Evolutionary conservation across 2,113 vertebrate genomes (phyloP), one percentile per base, ranked within the genome.

Genomic region (Peromyscus maniculatus): DNA sequence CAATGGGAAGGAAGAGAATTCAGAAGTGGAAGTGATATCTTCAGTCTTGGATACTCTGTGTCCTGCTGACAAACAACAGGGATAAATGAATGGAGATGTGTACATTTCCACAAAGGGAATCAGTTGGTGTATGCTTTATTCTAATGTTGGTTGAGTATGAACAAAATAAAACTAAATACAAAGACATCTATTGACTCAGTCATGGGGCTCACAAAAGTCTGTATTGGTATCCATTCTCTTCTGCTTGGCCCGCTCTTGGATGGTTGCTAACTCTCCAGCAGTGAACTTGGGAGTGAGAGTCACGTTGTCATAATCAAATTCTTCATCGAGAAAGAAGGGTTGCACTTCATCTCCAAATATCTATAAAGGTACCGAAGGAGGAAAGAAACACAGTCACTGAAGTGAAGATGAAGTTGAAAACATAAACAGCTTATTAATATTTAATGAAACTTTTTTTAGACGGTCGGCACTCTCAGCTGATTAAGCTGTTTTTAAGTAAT

Each of bases 401-500:
- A 98, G 91, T 88, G 57, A 97, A 94, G 91, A 97, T 83, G 33
- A 91, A 98, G 92, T 84, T 97, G 93, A 97, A 98, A 98, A 98
- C 93, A 97, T 55, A 98, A 98, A 98, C 96, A 97, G 96, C 43
- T 86, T 97, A 98, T 98, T 98, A 98, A 98, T 98, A 98, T 98
- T 98, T 98, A 98, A 99, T 98, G 98, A 98, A 98, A 96, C 95
- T 96, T 98, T 93, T 98, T 98, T 96, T 96, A 98, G 97, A 98
- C 86, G 98, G 46, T 95, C 89, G 94, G 89, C 96, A 95, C 91
- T 97, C 98, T 98, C 93, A 89, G 97, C 96, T 99, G 98, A 98
- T 98, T 98, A 98, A 98, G 96, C 96, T 98, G 96, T 98, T 98
- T 98, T 99, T 98, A 98, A 99, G 98, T 98, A 98, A 98, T 98